Evolutionary conservation across 1,140 invertebrate species (phyloP), one percentile per base, ranked within the genome.

Genomic region (Popillia japonica): DNA sequence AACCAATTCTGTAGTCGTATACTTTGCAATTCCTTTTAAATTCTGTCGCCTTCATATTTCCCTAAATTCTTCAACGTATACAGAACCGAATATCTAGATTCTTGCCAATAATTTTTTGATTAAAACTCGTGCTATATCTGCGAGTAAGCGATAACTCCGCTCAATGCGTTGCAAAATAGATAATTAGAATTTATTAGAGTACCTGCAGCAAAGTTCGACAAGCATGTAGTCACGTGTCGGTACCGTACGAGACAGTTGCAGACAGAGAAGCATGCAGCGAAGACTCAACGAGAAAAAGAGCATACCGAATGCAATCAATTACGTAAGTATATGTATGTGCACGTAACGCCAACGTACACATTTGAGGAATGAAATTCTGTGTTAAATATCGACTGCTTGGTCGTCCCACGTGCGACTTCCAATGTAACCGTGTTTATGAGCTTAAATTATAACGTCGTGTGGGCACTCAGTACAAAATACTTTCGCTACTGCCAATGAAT

Each of bases 401-500:
- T 22, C 61, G 61, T 68, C 61, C 61, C 61, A 68, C 61, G 8
- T 68, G 22, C 61, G 61, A 34, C 61, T 68, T 68, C 61, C 61
- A 17, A 68, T 68, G 61, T 68, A 68, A 23, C 61, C 61, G 61
- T 68, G 61, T 68, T 68, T 34, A 68, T 68, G 61, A 68, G 61
- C 61, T 68, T 68, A 68, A 68, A 68, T 68, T 68, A 68, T 68
- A 68, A 68, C 61, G 22, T 68, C 61, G 61, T 68, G 61, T 68
- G 61, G 61, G 61, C 61, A 68, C 61, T 68, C 61, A 64, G 22
- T 68, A 68, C 61, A 68, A 68, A 68, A 68, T 20, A 68, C 61
- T 68, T 68, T 68, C 61, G 61, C 61, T 68, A 68, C 61, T 34
- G 27, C 61, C 61, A 68, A 68, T 68, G 61, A 68, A 68, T 68